Conservation (phyloP, 2,888 invertebrate species). For the Drosophila mayaguana region DNA sequence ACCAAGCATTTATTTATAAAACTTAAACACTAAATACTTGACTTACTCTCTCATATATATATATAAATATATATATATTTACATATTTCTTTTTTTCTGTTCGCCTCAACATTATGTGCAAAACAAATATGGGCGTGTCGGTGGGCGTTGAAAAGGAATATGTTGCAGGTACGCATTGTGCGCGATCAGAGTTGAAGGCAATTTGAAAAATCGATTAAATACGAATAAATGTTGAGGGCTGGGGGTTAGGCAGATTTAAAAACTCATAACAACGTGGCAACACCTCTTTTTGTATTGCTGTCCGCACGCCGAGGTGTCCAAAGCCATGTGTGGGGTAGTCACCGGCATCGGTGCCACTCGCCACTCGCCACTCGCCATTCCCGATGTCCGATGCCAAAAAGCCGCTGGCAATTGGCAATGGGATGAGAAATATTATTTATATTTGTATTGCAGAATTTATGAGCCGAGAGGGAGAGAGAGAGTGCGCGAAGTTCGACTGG, state of each 20-base stretch:
- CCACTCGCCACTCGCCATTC: not conserved
- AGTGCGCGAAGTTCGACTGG: not conserved
- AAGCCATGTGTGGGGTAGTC: slow-evolving; percentile 74
- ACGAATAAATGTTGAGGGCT: slow-evolving; percentile 82
- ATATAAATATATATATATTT: too few relatives aligned
- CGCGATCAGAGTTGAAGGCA: slow-evolving; percentile 48
- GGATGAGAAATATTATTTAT: slow-evolving; percentile 58
- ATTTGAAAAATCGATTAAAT: slow-evolving; percentile 84
- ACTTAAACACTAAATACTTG: slow-evolving; percentile 27
- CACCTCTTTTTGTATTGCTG: slow-evolving; percentile 76
- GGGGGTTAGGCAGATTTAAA: slow-evolving; percentile 81
- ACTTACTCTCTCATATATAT: not conserved
- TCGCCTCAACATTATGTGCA: slow-evolving; percentile 36
- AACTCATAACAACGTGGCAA: slow-evolving; percentile 84
- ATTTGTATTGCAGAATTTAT: slow-evolving; percentile 71
- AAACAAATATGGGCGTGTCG: slow-evolving; percentile 79
- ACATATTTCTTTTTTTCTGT: slow-evolving; percentile 13
- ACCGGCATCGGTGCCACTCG: slow-evolving; percentile 7
- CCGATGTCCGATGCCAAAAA: slow-evolving; percentile 10
- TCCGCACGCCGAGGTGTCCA: slow-evolving; percentile 55
- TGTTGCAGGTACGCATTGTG: slow-evolving; percentile 55
- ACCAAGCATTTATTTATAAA: not conserved
- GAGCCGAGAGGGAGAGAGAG: slow-evolving; percentile 33
- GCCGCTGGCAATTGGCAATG: slow-evolving; percentile 63
- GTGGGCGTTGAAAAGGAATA: slow-evolving; percentile 78